Conservation (phyloP, 2,888 invertebrate species). For the Drosophila borealis region DNA sequence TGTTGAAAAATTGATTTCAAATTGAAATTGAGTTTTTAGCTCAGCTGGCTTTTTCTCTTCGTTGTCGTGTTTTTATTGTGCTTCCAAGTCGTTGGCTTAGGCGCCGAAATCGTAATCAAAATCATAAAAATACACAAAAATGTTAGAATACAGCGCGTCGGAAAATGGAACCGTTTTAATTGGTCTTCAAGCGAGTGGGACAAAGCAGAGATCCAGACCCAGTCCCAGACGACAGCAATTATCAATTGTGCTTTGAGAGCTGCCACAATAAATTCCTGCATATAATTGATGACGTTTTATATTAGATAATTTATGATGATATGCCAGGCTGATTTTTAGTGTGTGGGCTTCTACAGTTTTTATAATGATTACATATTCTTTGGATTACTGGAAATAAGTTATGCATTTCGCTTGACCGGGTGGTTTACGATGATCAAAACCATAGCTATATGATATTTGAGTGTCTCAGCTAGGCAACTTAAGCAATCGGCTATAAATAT, state of each 20-base stretch:
- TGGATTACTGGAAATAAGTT: constrained; percentile 40
- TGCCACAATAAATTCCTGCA: constrained; percentile 74
- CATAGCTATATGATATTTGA: constrained; percentile 19
- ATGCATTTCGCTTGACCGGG: constrained; percentile 34
- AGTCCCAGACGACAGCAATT: constrained; percentile 66
- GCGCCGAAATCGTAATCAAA: constrained; percentile 80
- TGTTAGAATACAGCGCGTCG: constrained; percentile 25
- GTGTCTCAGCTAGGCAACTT: neutral
- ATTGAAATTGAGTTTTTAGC: constrained; percentile 70
- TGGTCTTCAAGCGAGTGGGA: constrained; percentile 48
- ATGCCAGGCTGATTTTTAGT: constrained; percentile 58
- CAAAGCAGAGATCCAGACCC: constrained; percentile 7
- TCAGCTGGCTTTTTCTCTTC: constrained; percentile 30
- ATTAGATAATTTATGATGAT: constrained; percentile 69
- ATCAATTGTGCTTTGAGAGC: constrained; percentile 69
- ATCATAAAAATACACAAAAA: constrained; percentile 62
- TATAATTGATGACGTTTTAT: constrained; percentile 65
- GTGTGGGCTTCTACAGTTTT: constrained; percentile 49
- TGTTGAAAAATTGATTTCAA: constrained; percentile 79
- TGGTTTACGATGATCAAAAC: constrained; percentile 44
- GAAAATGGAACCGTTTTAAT: constrained; percentile 73
- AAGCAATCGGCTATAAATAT: constrained; percentile 22
- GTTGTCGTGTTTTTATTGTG: constrained; percentile 59
- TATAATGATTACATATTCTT: constrained; percentile 50
- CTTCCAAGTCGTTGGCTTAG: constrained; percentile 56